Evolutionary conservation across 2,113 vertebrate species (phyloP).

Genomic region (Rhodinocichla rosea): DNA sequence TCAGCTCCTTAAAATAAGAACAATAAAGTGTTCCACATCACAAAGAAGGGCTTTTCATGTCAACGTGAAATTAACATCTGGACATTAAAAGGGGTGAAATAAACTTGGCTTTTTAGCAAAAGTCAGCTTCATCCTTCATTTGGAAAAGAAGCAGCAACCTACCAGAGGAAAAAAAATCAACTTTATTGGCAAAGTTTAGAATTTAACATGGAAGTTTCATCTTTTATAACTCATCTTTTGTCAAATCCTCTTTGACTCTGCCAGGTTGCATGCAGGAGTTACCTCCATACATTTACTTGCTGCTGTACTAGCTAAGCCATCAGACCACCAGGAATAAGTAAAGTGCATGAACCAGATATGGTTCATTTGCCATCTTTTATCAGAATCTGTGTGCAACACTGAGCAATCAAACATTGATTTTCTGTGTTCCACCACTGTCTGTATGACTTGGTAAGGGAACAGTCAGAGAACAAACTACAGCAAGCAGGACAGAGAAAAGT

Average conservation of each 20-base stretch:
- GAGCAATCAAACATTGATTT: background rate
- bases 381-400: background rate
- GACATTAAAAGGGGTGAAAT: background rate
- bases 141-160: background rate
- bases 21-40: background rate
- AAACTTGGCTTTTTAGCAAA: background rate
- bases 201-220: background rate
- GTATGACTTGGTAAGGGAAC: background rate
- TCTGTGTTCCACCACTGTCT: background rate
- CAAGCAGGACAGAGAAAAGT: accelerated
- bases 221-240: background rate
- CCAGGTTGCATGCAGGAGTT: background rate
- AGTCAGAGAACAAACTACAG: background rate
- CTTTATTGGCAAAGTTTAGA: background rate
- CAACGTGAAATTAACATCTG: background rate
- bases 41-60: background rate
- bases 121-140: background rate
- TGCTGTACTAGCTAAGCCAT: background rate
- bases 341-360: background rate
- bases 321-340: background rate
- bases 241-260: background rate
- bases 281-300: background rate
- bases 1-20: background rate
- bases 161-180: background rate
- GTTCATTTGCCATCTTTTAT: conserved; percentile 13